Evolutionary conservation across 2,113 vertebrate species (phyloP).

Genomic region (Rhinolophus sinicus): DNA sequence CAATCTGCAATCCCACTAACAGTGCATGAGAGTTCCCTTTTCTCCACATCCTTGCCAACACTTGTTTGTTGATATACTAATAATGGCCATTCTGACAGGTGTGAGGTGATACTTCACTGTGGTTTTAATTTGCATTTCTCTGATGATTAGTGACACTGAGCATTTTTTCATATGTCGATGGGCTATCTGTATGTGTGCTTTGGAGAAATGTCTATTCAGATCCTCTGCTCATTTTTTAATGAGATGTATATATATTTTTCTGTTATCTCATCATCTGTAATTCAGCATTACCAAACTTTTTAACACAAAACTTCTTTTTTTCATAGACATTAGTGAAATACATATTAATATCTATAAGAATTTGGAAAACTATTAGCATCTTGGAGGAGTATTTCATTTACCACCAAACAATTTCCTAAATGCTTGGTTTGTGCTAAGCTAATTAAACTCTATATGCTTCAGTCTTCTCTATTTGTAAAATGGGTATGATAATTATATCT

Average conservation of each 20-base stretch:
- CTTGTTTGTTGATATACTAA: too few relatives aligned
- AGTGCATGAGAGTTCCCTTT: too few relatives aligned
- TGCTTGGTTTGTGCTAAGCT: neutral
- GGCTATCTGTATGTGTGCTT: too few relatives aligned
- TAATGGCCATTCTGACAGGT: too few relatives aligned
- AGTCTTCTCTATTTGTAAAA: constrained; percentile 38
- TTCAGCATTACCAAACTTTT: neutral
- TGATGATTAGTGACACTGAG: too few relatives aligned
- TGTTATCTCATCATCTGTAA: neutral
- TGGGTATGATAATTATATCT: neutral
- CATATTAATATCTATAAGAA: neutral
- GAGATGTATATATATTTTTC: neutral
- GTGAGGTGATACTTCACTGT: too few relatives aligned
- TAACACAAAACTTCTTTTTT: neutral
- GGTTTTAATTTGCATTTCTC: too few relatives aligned
- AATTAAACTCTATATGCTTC: constrained; percentile 10
- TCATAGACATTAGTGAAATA: neutral
- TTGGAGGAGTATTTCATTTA: neutral
- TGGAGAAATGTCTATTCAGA: too few relatives aligned
- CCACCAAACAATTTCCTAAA: constrained; percentile 6
- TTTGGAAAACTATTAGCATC: neutral
- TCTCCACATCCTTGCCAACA: too few relatives aligned
- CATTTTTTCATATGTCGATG: too few relatives aligned
- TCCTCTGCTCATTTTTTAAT: too few relatives aligned
- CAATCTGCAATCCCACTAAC: too few relatives aligned